These are phyloP conservation scores for Acrobeloides nanus DNA, from an alignment of 2,888 invertebrate species.

Conservation along the genomic window DNA sequence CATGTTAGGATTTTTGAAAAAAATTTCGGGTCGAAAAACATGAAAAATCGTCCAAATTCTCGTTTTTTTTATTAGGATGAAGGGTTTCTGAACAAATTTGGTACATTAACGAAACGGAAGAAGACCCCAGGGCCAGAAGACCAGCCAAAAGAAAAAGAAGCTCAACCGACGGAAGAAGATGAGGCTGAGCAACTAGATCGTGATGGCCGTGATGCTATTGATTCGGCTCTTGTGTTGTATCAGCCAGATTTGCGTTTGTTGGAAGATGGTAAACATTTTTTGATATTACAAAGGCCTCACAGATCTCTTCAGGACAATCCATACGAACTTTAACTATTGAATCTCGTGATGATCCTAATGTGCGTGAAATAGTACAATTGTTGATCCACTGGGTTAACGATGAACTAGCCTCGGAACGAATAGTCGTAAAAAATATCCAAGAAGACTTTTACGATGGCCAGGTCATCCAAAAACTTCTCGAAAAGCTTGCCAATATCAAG, in stretches of 20 bases:
- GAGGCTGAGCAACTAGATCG: slow-evolving; percentile 59
- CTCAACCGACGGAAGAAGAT: slow-evolving; percentile 63
- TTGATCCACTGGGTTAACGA: slow-evolving; percentile 97
- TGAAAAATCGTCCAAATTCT: not conserved
- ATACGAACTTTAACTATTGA: slow-evolving; percentile 85
- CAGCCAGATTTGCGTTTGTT: slow-evolving; percentile 39
- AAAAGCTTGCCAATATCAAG: slow-evolving; percentile 53
- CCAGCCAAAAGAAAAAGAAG: slow-evolving; percentile 10
- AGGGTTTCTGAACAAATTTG: slow-evolving; percentile 41
- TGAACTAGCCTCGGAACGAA: slow-evolving; percentile 86
- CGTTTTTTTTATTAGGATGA: slow-evolving; percentile 17
- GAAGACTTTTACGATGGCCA: slow-evolving; percentile 98
- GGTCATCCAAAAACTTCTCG: slow-evolving; percentile 67
- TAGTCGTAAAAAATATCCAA: slow-evolving; percentile 85
- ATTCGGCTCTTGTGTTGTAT: slow-evolving; percentile 39
- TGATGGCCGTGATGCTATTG: slow-evolving; percentile 52
- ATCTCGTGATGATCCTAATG: slow-evolving; percentile 75
- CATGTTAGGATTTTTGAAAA: no score
- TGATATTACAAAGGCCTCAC: no score
- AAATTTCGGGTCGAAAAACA: no score
- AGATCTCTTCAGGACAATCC: slow-evolving; percentile 80
- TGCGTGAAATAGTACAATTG: slow-evolving; percentile 58
- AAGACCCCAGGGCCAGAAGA: slow-evolving; percentile 28
- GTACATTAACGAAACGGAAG: slow-evolving; percentile 42
- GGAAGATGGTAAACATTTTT: slow-evolving; percentile 64